phyloP scores from a whole-genome alignment of 2,888 invertebrate species.

The Synanthedon myopaeformis region DNA sequence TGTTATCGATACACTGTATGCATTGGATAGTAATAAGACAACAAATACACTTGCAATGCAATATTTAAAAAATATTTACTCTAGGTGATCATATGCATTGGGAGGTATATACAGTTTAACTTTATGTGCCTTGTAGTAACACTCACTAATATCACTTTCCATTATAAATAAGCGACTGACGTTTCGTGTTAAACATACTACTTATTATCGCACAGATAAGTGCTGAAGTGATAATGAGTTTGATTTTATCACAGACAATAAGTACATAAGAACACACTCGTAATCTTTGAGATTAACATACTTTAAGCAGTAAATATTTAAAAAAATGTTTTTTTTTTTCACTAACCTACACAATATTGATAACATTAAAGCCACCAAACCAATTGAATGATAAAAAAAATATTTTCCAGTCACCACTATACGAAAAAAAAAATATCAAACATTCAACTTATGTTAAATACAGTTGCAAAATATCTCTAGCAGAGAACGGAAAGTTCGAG shows the following conservation, averaged over 20 bases:
- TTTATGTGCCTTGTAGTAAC: conserved; percentile 33
- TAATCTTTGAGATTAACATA: too few species aligned
- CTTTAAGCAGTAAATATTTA: too few species aligned
- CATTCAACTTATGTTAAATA: too few species aligned
- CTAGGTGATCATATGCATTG: conserved; percentile 22
- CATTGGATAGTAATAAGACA: neutral
- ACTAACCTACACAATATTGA: too few species aligned
- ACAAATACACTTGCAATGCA: neutral
- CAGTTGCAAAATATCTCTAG: too few species aligned
- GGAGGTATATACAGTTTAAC: conserved; percentile 36
- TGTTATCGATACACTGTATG: neutral
- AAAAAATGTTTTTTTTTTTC: too few species aligned
- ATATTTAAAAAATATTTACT: conserved; percentile 31
- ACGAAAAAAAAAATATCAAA: too few species aligned
- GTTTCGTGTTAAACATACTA: conserved; percentile 9
- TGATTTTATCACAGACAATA: neutral
- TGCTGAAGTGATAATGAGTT: conserved; percentile 9
- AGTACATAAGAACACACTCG: neutral
- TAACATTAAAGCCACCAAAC: too few species aligned
- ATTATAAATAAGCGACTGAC: conserved; percentile 18
- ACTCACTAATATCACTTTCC: conserved; percentile 42
- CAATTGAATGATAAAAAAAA: too few species aligned
- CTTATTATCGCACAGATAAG: conserved; percentile 19
- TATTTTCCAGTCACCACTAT: too few species aligned
- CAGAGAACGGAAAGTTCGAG: too few species aligned